Evolutionary conservation across 2,113 vertebrate species (phyloP).

Genomic region (Psammodynastes pulverulentus): DNA sequence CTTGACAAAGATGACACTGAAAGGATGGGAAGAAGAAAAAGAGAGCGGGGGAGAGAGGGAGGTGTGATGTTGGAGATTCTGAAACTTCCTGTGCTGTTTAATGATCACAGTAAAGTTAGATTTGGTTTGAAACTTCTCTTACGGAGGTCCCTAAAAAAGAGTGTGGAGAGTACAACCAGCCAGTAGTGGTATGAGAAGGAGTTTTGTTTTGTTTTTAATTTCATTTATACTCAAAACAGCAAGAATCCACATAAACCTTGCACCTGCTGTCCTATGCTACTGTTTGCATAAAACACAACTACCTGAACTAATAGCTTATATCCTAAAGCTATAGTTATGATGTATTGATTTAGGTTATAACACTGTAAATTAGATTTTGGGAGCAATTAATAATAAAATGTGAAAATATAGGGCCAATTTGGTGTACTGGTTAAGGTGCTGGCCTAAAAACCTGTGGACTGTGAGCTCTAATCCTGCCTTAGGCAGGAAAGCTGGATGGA

Average conservation of each 20-base stretch:
- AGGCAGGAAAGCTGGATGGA: not conserved
- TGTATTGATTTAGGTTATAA: not conserved
- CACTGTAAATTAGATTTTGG: not conserved
- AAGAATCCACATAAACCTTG: not conserved
- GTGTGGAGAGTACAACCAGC: not conserved
- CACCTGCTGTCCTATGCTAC: not conserved
- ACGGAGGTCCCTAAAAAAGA: not conserved
- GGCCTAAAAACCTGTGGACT: not conserved
- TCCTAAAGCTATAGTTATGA: not conserved
- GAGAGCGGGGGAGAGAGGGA: accelerated
- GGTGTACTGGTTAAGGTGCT: not conserved
- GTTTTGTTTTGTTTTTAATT: not conserved
- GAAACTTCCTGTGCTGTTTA: not conserved
- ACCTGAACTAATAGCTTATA: not conserved
- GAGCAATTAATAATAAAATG: not conserved
- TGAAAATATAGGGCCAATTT: not conserved
- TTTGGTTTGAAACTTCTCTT: not conserved
- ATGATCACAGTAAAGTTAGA: not conserved
- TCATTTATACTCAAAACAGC: not conserved
- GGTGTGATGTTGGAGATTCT: not conserved
- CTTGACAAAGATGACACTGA: not conserved
- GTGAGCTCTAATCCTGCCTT: not conserved
- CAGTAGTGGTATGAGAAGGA: not conserved
- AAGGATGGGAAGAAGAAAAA: not conserved
- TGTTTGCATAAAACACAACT: not conserved